Percentiles rank a stretch among this genome's conserved stretches.
Conservation (phyloP, 2,113 vertebrate genomes). For the Gymnorhina tibicen region DNA sequence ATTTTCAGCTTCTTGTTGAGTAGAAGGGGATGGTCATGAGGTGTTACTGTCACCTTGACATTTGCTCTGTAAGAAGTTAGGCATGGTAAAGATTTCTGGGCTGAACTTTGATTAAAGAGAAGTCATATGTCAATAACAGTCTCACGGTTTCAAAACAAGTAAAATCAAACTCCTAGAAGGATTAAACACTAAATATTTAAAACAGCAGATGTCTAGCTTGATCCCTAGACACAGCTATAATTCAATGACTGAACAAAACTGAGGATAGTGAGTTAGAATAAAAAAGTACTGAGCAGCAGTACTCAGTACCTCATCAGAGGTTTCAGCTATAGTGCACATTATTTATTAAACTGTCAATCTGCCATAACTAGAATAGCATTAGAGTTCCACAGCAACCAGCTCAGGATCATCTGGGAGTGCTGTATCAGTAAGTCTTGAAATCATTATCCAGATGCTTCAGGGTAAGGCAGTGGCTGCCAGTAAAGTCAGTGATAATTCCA, state of each 20-base stretch:
- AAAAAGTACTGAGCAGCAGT: background rate
- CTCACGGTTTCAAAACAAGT: conserved; percentile 1
- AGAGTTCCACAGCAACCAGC: background rate
- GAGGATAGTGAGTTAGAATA: background rate
- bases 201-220: conserved; percentile 22
- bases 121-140: background rate
- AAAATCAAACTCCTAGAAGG: conserved; percentile 16
- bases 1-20: background rate
- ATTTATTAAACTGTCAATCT: conserved; percentile 57
- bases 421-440: conserved; percentile 2
- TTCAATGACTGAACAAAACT: conserved; percentile 35
- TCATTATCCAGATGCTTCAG: conserved; percentile 18
- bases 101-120: background rate
- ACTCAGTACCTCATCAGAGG: background rate
- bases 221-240: conserved; percentile 9
- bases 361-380: background rate
- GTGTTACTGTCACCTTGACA: background rate
- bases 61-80: background rate
- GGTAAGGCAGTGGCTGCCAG: background rate
- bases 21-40: background rate
- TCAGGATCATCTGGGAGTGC: background rate
- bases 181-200: conserved; percentile 50
- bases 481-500: conserved; percentile 5
- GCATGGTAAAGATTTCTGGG: background rate
- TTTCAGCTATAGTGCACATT: conserved; percentile 11